Evolutionary conservation across 2,888 invertebrate genomes (phyloP), one percentile per base, ranked within the genome.

Genomic region (Pyrrhia umbra): DNA sequence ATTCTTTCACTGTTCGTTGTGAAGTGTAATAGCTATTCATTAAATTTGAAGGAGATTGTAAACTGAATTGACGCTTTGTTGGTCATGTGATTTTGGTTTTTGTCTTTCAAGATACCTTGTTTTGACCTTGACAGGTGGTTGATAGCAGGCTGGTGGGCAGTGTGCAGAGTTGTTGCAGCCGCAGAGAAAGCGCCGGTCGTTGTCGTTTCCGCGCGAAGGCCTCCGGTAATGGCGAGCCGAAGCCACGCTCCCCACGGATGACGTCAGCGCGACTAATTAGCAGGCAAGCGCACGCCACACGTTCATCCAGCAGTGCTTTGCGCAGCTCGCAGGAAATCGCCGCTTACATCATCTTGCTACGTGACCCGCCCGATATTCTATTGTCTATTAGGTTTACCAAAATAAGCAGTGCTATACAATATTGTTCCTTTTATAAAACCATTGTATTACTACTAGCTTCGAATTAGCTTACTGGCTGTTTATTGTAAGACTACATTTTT

Each of bases 151-250:
- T 76, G 73, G 66, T 55, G 69, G 85, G 81, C 81, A 74, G 77
- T 62, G 62, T 85, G 84, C 81, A 73, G 79, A 79, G 79, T 82
- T 77, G 76, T 69, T 84, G 85, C 82, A 83, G 85, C 81, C 84
- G 80, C 87, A 90, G 91, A 91, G 93, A 95, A 93, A 94, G 92
- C 92, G 85, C 78, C 92, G 94, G 93, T 92, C 93, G 91, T 93
- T 93, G 93, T 93, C 93, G 91, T 94, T 93, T 94, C 92, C 93
- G 92, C 94, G 91, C 92, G 91, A 93, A 85, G 92, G 93, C 92
- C 82, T 84, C 85, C 87, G 77, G 86, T 94, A 93, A 94, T 93
- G 89, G 90, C 90, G 83, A 86, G 79, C 78, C 77, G 82, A 77
- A 85, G 88, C 84, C 83, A 84, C 83, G 87, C 88, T 88, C 90